phyloP scores from a whole-genome alignment of 2,113 vertebrate genomes.

The Caretta caretta region DNA sequence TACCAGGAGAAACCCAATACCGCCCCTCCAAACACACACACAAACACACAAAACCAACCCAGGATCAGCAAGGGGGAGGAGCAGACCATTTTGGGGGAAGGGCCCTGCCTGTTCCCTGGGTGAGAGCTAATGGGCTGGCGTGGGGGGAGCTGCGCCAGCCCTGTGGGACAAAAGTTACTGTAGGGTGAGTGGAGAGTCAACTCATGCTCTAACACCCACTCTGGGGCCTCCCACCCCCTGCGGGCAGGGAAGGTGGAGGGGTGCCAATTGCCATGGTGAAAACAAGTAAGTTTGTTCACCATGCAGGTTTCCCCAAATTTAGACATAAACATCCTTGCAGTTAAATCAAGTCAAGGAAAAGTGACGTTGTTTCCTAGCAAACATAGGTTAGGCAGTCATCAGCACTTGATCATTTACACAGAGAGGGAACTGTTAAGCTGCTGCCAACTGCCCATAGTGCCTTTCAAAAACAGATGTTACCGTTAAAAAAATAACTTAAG shows the following conservation, averaged over 20 bases:
- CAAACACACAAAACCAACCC: neutral
- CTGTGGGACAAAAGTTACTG: neutral
- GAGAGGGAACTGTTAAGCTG: conserved; percentile 57
- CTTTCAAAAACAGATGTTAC: conserved; percentile 75
- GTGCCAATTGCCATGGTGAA: conserved; percentile 26
- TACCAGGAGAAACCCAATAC: neutral
- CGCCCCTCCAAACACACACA: neutral
- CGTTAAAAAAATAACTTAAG: conserved; percentile 62
- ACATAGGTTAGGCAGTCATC: conserved; percentile 58
- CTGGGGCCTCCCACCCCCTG: neutral
- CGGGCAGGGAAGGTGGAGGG: neutral
- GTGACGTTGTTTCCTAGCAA: conserved; percentile 62
- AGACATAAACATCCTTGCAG: neutral
- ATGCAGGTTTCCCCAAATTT: conserved; percentile 53
- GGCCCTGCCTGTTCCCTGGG: neutral
- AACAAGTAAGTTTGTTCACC: conserved; percentile 53
- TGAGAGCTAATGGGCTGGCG: neutral
- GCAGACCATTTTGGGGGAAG: neutral
- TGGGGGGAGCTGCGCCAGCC: neutral
- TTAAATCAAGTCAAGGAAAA: conserved; percentile 53
- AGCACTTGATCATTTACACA: conserved; percentile 70
- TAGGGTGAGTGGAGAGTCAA: neutral
- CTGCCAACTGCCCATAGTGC: conserved; percentile 69
- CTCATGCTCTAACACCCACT: neutral
- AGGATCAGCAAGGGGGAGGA: neutral